Conservation (phyloP, 2,797 vertebrate species). For the Hemibagrus guttatus region DNA sequence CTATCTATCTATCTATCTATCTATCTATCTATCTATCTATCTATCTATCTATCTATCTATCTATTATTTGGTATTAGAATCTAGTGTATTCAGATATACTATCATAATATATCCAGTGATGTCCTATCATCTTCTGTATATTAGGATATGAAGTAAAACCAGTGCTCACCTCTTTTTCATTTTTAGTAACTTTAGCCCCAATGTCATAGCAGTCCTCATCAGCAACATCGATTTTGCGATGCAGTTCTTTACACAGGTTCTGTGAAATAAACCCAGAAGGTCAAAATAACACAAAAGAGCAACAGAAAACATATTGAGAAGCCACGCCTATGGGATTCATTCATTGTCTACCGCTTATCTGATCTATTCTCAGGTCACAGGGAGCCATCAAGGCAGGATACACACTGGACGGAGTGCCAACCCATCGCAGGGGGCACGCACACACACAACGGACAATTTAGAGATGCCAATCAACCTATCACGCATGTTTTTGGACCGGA, state of each 20-base stretch:
- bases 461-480: too few relatives aligned
- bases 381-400: too few relatives aligned
- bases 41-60: not conserved
- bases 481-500: too few relatives aligned
- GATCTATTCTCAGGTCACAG: too few relatives aligned
- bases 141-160: not conserved
- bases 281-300: not conserved
- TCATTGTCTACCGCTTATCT: too few relatives aligned
- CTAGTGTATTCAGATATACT: not conserved
- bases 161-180: slow-evolving; percentile 61
- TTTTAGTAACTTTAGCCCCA: slow-evolving; percentile 73
- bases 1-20: too few relatives aligned
- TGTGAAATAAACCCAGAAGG: slow-evolving; percentile 51
- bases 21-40: not conserved
- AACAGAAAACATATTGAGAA: not conserved
- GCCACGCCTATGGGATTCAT: not conserved
- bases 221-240: slow-evolving; percentile 75
- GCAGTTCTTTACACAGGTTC: slow-evolving; percentile 76
- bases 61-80: not conserved
- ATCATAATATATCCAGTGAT: not conserved
- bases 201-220: slow-evolving; percentile 80
- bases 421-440: too few relatives aligned
- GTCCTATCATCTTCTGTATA: not conserved
- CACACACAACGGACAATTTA: too few relatives aligned
- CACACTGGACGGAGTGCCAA: too few relatives aligned